A percentile compares a stretch with the other conserved stretches of the same genome.
phyloP scores from a whole-genome alignment of 1,140 invertebrate species.

The Drosophila parabipectinata region DNA sequence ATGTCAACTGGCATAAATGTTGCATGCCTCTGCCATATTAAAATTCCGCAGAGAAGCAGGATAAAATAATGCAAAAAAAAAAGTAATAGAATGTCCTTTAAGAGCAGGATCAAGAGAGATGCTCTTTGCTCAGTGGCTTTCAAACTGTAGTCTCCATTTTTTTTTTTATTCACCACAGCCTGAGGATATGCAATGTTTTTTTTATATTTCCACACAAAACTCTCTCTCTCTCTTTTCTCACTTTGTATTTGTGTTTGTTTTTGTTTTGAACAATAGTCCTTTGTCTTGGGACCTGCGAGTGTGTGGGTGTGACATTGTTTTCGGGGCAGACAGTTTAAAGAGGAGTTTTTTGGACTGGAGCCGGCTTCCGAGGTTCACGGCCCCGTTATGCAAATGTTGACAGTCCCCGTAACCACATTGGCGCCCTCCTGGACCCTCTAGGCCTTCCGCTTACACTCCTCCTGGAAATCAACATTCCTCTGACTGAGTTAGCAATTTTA shows the following conservation, averaged over 20 bases:
- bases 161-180: conserved; percentile 46
- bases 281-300: conserved; percentile 4
- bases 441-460: neutral
- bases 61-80: conserved; percentile 2
- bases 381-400: conserved; percentile 72
- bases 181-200: conserved; percentile 32
- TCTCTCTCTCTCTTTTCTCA: conserved; percentile 34
- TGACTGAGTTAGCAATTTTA: conserved; percentile 70
- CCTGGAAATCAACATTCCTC: conserved; percentile 22
- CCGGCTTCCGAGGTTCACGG: conserved; percentile 60
- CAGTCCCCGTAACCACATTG: conserved; percentile 41
- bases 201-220: conserved; percentile 8
- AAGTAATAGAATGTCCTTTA: conserved; percentile 1
- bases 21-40: conserved; percentile 61
- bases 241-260: conserved; percentile 35
- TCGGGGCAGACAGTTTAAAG: conserved; percentile 29
- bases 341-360: conserved; percentile 22
- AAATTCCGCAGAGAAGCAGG: conserved; percentile 53
- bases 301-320: conserved; percentile 49
- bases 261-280: conserved; percentile 4
- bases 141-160: conserved; percentile 40
- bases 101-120: conserved; percentile 18
- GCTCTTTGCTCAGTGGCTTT: conserved; percentile 39
- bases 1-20: conserved; percentile 80
- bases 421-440: neutral